Evolutionary conservation across 2,113 vertebrate species (phyloP).

Genomic region (Thomomys bottae): DNA sequence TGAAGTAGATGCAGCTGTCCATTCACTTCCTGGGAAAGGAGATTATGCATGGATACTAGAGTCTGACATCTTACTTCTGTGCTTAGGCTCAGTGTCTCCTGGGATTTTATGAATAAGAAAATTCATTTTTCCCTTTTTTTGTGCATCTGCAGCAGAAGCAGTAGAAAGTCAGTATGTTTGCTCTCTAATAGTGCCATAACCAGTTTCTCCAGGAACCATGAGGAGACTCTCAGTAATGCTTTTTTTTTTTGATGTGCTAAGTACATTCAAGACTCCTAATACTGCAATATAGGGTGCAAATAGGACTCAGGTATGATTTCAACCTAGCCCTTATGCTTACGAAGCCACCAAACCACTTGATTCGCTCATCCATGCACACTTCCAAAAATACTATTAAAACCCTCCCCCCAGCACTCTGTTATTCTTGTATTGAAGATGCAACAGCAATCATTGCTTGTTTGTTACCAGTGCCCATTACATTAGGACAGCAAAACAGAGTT

Average conservation of each 20-base stretch:
- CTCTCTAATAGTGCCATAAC: neutral
- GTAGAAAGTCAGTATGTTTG: neutral
- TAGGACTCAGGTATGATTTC: neutral
- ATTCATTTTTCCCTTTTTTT: neutral
- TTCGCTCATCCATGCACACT: too few relatives aligned
- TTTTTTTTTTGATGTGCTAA: neutral
- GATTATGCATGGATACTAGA: neutral
- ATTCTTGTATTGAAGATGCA: neutral
- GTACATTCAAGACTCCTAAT: neutral
- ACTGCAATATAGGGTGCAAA: neutral
- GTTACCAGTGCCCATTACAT: neutral
- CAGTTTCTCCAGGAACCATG: neutral
- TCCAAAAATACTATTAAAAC: neutral
- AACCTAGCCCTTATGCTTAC: neutral
- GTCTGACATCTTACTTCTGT: neutral
- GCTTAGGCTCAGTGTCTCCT: neutral
- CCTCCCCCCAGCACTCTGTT: neutral
- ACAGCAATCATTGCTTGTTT: neutral
- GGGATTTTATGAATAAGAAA: neutral
- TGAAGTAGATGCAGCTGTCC: neutral
- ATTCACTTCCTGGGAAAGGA: neutral
- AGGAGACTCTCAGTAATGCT: neutral
- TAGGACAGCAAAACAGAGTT: neutral
- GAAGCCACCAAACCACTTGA: neutral
- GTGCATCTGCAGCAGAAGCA: neutral